Conservation (phyloP, 1,140 invertebrate genomes). For the Bathynomus jamesi region DNA sequence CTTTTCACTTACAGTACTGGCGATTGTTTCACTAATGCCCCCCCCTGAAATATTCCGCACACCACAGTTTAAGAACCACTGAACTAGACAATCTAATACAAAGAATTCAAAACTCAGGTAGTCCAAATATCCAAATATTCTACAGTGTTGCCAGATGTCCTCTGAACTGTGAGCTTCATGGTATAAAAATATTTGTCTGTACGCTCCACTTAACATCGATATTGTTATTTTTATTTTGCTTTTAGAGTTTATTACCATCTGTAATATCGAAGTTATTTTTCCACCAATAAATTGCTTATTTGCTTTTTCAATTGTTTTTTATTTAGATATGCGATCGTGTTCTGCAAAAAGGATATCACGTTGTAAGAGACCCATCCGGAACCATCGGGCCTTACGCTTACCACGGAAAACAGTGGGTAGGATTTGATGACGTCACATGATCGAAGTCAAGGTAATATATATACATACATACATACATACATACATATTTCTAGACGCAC, state of each 20-base stretch:
- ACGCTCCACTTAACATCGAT: no score
- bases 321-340: conserved; percentile 13
- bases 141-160: no score
- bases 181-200: no score
- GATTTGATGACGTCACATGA: conserved; percentile 4
- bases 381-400: conserved; percentile 39
- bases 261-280: background rate
- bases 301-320: background rate
- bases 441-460: conserved; percentile 10
- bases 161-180: no score
- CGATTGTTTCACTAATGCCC: no score
- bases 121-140: no score
- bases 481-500: background rate
- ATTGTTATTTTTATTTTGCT: background rate
- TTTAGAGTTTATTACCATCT: background rate
- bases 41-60: no score
- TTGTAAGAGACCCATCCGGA: conserved; percentile 57
- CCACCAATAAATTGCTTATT: background rate
- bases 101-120: no score
- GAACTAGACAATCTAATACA: no score
- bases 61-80: no score
- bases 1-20: no score
- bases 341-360: conserved; percentile 56
- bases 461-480: background rate
- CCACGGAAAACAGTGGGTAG: conserved; percentile 6